Evolutionary conservation across 2,888 invertebrate species (phyloP).

Genomic region (Cheilosia impressa): DNA sequence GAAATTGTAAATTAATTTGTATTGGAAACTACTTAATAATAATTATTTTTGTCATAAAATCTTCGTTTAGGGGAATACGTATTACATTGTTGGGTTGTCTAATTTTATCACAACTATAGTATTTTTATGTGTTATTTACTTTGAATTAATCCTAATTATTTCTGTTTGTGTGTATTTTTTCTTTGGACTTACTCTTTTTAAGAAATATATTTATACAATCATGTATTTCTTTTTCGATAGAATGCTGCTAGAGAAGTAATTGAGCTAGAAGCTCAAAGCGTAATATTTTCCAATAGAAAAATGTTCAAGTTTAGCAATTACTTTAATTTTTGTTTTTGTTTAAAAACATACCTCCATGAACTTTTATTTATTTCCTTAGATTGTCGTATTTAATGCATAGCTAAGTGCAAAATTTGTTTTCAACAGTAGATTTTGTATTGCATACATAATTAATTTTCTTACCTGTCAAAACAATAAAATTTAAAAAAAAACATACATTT

Average conservation of each 20-base stretch:
- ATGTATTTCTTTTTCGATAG: constrained; percentile 9
- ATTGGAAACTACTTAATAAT: constrained; percentile 36
- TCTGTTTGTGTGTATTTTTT: neutral
- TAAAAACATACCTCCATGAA: constrained; percentile 10
- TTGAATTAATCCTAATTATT: constrained; percentile 27
- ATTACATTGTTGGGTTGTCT: constrained; percentile 19
- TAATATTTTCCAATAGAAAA: constrained; percentile 74
- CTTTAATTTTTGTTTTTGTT: constrained; percentile 15
- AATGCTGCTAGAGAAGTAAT: constrained; percentile 57
- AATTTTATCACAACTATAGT: constrained; percentile 68
- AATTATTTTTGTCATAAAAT: constrained; percentile 30
- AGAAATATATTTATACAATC: constrained; percentile 9
- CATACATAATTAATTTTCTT: neutral
- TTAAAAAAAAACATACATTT: constrained; percentile 1
- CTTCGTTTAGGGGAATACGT: constrained; percentile 25
- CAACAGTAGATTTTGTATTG: constrained; percentile 4
- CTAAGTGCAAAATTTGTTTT: constrained; percentile 49
- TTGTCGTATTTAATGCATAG: constrained; percentile 64
- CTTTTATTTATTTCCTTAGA: constrained; percentile 36
- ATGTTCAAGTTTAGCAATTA: constrained; percentile 57
- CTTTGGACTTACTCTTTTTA: neutral
- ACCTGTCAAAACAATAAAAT: constrained; percentile 27
- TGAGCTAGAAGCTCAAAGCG: constrained; percentile 71
- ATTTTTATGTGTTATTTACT: constrained; percentile 27
- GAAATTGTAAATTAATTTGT: constrained; percentile 32